Evolutionary conservation across 2,888 invertebrate genomes (phyloP), one percentile per base, ranked within the genome.

Genomic region (Drosophila prolongata): DNA sequence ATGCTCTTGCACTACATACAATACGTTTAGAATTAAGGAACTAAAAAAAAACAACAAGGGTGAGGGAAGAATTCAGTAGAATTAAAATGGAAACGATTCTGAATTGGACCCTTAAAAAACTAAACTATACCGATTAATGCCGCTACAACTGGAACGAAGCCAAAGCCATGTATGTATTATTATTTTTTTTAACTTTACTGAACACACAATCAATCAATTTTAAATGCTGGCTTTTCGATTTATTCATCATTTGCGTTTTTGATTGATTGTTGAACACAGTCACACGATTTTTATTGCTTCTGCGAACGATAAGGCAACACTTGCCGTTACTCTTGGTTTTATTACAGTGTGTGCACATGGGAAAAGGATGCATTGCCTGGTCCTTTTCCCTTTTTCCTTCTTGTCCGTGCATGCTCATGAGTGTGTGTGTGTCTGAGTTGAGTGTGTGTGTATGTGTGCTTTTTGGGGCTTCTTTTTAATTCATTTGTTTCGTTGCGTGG

Each of bases 121-220:
- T 66, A 66, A 66, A 40, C 52, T 64, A 64, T 47, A 52, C 66
- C 66, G 66, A 47, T 65, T 65, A 65, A 65, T 65, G 66, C 65
- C 44, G 46, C 65, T 65, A 62, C 61, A 60, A 64, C 42, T 61
- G 19, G 35, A 61, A 47, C 14, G 60, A 60, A 49, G 47, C 47
- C 62, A 35, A 60, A 60, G 62, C 61, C 46, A 59, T 38, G 14
- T 47, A 34, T 35, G 13, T 34, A 34, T 11, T 40, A 24, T 43
- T 14, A 19, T 46, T 30, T 14, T 14, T 46, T 38, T 37, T 46
- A 34, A 58, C 34, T 38, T 19, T 62, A 42, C 47, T 61, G 47
- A 62, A 62, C 62, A 64, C 62, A 43, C 61, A 62, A 42, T 61
- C 61, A 64, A 42, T 42, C 40, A 40, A 40, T 42, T 46, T 47